phyloP scores from a whole-genome alignment of 1,140 invertebrate species.

The Drosophila malerkotliana region DNA sequence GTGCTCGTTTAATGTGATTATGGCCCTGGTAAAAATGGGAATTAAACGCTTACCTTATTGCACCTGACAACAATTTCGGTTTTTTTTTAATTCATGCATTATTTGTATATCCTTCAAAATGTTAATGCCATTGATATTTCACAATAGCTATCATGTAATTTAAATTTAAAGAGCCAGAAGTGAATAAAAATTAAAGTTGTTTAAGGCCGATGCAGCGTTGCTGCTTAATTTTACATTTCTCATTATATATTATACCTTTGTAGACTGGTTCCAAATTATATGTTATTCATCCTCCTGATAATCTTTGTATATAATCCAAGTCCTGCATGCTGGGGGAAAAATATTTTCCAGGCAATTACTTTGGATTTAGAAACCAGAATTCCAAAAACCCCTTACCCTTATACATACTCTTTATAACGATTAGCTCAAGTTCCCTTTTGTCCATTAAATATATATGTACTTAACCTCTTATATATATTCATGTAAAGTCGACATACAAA shows the following conservation, averaged over 20 bases:
- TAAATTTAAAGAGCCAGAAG: conserved; percentile 4
- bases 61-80: conserved; percentile 23
- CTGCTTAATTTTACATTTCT: conserved; percentile 20
- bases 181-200: background rate
- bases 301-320: conserved; percentile 17
- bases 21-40: conserved; percentile 46
- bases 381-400: conserved; percentile 7
- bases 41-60: conserved; percentile 52
- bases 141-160: conserved; percentile 4
- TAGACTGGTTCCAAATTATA: conserved; percentile 22
- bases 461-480: conserved; percentile 10
- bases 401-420: background rate
- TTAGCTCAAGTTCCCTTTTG: conserved; percentile 29
- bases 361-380: conserved; percentile 2
- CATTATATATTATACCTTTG: conserved; percentile 4
- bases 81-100: conserved; percentile 22
- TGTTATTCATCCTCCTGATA: background rate
- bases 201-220: conserved; percentile 34
- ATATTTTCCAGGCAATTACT: background rate
- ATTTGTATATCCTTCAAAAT: conserved; percentile 21
- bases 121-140: conserved; percentile 8
- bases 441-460: conserved; percentile 23
- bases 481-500: conserved; percentile 29
- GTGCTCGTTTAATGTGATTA: conserved; percentile 67
- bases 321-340: conserved; percentile 53